Base-by-base conservation (phyloP, 30 jellyfish, hydroid and myxozoan species). In the Mastigias papua region DNA sequence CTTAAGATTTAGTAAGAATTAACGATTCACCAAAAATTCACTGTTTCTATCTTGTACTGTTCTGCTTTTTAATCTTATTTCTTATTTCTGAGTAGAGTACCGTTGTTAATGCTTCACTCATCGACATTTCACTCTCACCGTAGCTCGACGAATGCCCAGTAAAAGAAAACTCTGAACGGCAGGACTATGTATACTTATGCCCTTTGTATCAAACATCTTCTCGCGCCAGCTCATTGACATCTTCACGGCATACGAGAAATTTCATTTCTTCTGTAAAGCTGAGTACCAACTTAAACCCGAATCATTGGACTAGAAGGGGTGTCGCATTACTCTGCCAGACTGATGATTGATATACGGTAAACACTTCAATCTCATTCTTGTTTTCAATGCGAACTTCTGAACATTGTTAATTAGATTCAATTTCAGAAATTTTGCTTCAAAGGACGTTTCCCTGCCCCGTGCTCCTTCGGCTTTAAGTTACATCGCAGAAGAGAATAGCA, bases 141-240 rank as follows among this genome's bases (percentile, higher is more conserved):
- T 48, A 84, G 86, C 61, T 60, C 33, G 81, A 80, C 1, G 50
- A 49, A 15, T 34, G 29, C 49, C 1, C 78, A 23, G 31, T 61
- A 21, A 16, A 28, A 10, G 78, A 69, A 20, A 42, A n/a, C 34
- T 0, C 26, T 29, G 76, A 29, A 54, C 78, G 31, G 3, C 11
- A 30, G 27, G 25, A 33, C 0, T 68, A 69, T 25, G 48, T 46
- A 0, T 90, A 82, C 68, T 61, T 51, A 19, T 90, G 97, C 48
- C 97, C 97, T 30, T 51, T 90, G 9, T 90, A 90, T 32, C 97
- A 84, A 69, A 90, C 97, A 1, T 90, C 97, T 1, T 34, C 75
- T 9, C 91, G 94, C 9, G 51, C 94, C 32, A 77, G 94, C 62
- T 77, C 91, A 6, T 49, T 80, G 27, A 31, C 84, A 0, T 68